Evolutionary conservation across 2,113 vertebrate genomes (phyloP).

Genomic region (Corvus hawaiiensis): DNA sequence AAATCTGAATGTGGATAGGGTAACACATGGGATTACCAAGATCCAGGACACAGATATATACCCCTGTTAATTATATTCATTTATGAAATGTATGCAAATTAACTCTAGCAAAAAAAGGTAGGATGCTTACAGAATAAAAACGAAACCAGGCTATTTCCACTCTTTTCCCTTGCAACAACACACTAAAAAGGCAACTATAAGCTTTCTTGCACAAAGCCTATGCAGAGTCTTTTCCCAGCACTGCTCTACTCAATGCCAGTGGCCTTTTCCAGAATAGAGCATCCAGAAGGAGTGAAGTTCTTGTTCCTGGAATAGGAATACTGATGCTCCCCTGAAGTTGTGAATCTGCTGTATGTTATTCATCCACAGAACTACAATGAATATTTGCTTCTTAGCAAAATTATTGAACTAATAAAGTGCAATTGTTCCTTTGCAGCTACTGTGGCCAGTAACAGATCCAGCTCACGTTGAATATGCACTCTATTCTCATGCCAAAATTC

Average conservation of each 20-base stretch:
- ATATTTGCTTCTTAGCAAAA: slow-evolving; percentile 56
- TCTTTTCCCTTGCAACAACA: not conserved
- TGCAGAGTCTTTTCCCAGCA: not conserved
- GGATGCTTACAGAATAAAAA: not conserved
- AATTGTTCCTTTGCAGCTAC: slow-evolving; percentile 64
- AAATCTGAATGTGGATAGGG: not conserved
- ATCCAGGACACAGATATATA: not conserved
- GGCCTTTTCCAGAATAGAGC: not conserved
- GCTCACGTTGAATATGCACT: slow-evolving; percentile 42
- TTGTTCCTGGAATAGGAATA: not conserved
- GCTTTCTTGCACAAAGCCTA: not conserved
- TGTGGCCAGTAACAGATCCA: slow-evolving; percentile 62
- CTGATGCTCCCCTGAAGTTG: not conserved
- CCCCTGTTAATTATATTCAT: not conserved
- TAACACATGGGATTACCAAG: not conserved
- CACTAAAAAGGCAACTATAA: not conserved
- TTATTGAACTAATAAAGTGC: slow-evolving; percentile 65
- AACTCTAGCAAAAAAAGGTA: not conserved
- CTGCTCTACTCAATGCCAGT: not conserved
- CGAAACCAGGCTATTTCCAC: not conserved
- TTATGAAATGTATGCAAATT: not conserved
- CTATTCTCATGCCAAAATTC: slow-evolving; percentile 67
- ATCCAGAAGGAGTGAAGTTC: not conserved
- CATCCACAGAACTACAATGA: not conserved
- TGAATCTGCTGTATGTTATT: not conserved